A percentile compares a stretch with the other conserved stretches of the same genome.
These are phyloP conservation scores for Bos indicus DNA, from an alignment of 2,113 vertebrate species.

Conservation along the genomic window DNA sequence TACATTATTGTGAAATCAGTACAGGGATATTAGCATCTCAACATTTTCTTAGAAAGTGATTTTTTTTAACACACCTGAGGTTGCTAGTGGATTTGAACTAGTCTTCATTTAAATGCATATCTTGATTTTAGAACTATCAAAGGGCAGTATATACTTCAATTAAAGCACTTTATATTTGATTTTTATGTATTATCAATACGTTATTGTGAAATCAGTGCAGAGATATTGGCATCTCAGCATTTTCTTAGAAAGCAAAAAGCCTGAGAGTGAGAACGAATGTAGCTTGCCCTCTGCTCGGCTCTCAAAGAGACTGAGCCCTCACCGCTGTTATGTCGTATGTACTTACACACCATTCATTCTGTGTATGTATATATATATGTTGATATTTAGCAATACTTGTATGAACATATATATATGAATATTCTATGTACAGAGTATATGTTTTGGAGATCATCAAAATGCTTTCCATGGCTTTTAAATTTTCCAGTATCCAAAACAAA, in stretches of 20 bases:
- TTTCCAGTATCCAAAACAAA: slow-evolving; percentile 53
- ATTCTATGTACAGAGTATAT: slow-evolving; percentile 82
- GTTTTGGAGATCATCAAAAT: slow-evolving; percentile 80
- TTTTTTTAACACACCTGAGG: not conserved
- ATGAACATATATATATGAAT: slow-evolving; percentile 79
- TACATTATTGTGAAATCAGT: not conserved
- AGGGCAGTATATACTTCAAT: slow-evolving; percentile 37
- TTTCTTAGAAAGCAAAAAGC: not conserved
- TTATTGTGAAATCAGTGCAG: not conserved
- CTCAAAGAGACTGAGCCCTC: slow-evolving; percentile 48
- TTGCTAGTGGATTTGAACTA: slow-evolving; percentile 34
- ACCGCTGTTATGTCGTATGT: slow-evolving; percentile 77
- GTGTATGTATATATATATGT: slow-evolving; percentile 78
- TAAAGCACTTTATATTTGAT: slow-evolving; percentile 1
- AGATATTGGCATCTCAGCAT: not conserved
- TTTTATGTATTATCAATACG: not conserved
- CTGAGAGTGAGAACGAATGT: not conserved
- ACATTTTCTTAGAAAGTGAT: not conserved
- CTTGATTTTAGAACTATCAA: not conserved
- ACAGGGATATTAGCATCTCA: not conserved
- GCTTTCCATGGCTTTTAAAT: slow-evolving; percentile 63
- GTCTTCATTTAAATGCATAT: slow-evolving; percentile 24
- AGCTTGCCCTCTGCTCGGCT: not conserved
- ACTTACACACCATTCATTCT: slow-evolving; percentile 75
- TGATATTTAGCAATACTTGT: slow-evolving; percentile 57